phyloP scores from a whole-genome alignment of 2,888 invertebrate genomes.

The Xanthorhoe spadicearia region DNA sequence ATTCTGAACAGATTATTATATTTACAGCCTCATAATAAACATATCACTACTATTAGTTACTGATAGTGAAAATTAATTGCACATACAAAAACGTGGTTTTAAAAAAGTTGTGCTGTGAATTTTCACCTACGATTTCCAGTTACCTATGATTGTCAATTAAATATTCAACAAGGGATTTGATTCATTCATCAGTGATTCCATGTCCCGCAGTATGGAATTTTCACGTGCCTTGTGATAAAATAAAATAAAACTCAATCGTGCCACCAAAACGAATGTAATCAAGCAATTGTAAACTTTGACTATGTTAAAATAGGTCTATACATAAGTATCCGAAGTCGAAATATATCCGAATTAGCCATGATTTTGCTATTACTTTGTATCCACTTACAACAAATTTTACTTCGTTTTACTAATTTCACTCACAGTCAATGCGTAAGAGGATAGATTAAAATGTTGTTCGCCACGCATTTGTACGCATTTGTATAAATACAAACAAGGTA shows the following conservation, averaged over 20 bases:
- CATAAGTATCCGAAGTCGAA: too few relatives aligned
- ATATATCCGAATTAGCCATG: too few relatives aligned
- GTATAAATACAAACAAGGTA: too few relatives aligned
- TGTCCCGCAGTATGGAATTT: conserved; percentile 13
- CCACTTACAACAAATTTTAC: too few relatives aligned
- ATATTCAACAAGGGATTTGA: conserved; percentile 18
- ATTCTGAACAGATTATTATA: too few relatives aligned
- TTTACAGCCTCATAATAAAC: too few relatives aligned
- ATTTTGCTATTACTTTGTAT: too few relatives aligned
- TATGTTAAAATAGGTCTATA: too few relatives aligned
- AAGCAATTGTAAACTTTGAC: not conserved
- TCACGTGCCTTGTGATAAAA: conserved; percentile 6
- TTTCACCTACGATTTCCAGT: conserved; percentile 3
- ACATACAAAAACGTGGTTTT: not conserved
- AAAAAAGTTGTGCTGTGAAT: not conserved
- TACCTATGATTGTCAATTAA: conserved; percentile 13
- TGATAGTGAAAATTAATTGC: not conserved
- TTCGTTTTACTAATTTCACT: too few relatives aligned
- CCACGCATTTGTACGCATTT: too few relatives aligned
- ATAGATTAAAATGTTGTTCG: too few relatives aligned
- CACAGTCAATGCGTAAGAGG: too few relatives aligned
- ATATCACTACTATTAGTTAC: not conserved
- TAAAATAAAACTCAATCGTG: not conserved
- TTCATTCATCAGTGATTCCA: conserved; percentile 17
- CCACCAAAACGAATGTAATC: not conserved